Conservation (phyloP, 2,797 vertebrate genomes). For the Avahi laniger region DNA sequence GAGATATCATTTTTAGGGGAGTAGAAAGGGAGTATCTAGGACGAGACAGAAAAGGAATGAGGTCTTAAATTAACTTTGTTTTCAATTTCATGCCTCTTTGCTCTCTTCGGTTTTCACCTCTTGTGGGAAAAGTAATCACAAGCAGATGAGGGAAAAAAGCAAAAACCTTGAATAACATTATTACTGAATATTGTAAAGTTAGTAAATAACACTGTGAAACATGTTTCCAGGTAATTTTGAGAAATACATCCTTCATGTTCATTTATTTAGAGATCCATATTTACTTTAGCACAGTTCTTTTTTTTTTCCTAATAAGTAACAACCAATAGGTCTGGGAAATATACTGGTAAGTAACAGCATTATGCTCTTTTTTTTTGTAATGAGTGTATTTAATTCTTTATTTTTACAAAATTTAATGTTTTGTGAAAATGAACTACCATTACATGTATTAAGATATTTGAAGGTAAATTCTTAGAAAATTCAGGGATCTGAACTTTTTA, state of each 20-base stretch:
- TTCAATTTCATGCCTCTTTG: constrained; percentile 72
- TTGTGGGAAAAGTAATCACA: constrained; percentile 55
- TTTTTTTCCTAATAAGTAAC: neutral
- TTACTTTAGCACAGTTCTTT: neutral
- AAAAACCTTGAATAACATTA: constrained; percentile 36
- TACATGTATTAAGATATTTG: neutral
- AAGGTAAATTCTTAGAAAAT: neutral
- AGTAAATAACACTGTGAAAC: constrained; percentile 38
- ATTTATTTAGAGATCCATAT: constrained; percentile 30
- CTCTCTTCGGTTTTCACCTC: constrained; percentile 6
- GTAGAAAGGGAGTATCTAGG: neutral
- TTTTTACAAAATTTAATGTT: neutral
- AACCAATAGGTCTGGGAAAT: neutral
- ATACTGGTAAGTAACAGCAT: neutral
- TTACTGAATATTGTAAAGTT: constrained; percentile 30
- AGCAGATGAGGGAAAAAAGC: neutral
- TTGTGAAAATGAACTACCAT: neutral
- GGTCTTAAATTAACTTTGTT: constrained; percentile 68
- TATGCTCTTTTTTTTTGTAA: neutral
- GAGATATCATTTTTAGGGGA: neutral
- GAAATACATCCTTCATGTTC: neutral
- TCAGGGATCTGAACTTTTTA: neutral
- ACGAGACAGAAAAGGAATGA: constrained; percentile 36
- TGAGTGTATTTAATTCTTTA: neutral
- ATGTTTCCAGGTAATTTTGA: neutral